phyloP scores from a whole-genome alignment of 2,888 invertebrate species.

The Dryadula phaetusa region DNA sequence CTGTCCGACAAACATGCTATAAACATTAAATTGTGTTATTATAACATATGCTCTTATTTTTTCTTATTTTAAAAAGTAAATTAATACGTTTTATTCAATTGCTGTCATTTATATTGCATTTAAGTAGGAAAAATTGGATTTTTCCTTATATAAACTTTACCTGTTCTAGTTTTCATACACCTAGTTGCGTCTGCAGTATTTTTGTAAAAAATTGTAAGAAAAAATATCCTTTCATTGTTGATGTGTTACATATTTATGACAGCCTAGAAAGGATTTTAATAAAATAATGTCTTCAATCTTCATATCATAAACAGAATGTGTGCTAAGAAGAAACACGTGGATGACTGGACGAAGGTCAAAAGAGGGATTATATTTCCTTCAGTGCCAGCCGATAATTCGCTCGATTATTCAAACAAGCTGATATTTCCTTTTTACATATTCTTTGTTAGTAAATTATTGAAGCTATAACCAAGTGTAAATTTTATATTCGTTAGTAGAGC shows the following conservation, averaged over 20 bases:
- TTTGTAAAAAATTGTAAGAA: too few species aligned
- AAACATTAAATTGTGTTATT: background rate
- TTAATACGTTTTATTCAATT: too few species aligned
- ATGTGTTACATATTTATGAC: background rate
- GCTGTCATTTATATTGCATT: too few species aligned
- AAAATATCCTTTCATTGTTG: too few species aligned
- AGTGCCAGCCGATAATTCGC: slow-evolving; percentile 9
- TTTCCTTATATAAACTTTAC: too few species aligned
- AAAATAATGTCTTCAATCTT: slow-evolving; percentile 3
- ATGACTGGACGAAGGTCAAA: slow-evolving; percentile 22
- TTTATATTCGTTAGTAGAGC: background rate
- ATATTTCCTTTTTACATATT: background rate
- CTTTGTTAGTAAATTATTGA: background rate
- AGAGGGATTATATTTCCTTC: slow-evolving; percentile 21
- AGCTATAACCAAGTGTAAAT: too few species aligned
- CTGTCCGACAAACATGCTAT: slow-evolving; percentile 24
- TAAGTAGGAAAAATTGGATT: too few species aligned
- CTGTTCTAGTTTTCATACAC: too few species aligned
- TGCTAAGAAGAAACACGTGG: slow-evolving; percentile 26
- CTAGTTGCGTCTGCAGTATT: too few species aligned
- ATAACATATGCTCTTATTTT: background rate
- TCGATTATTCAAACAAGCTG: slow-evolving; percentile 8
- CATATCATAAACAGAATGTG: slow-evolving; percentile 8
- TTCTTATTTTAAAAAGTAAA: too few species aligned
- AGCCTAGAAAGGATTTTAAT: background rate